Evolutionary conservation across 1,140 invertebrate species (phyloP).

Genomic region (Himalopsyche phryganea): DNA sequence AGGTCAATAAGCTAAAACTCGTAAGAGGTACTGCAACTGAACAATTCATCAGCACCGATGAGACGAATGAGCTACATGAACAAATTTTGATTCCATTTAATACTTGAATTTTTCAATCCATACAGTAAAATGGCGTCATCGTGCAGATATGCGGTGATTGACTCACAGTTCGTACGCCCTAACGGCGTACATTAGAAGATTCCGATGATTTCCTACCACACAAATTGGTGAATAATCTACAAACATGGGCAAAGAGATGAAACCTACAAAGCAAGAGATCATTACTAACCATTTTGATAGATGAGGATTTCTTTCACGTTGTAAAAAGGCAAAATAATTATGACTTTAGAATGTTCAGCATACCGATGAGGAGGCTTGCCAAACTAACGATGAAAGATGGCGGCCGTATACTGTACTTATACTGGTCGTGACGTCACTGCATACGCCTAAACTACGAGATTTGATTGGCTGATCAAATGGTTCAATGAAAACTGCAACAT

Average conservation of each 20-base stretch:
- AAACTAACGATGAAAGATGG: slow-evolving; percentile 17
- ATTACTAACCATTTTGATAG: slow-evolving; percentile 20
- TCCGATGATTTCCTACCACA: no score
- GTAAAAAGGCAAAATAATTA: not conserved
- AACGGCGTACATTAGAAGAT: no score
- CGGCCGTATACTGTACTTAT: slow-evolving; percentile 3
- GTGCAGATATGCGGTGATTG: no score
- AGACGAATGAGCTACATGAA: not conserved
- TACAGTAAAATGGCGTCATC: no score
- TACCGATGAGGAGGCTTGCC: slow-evolving; percentile 15
- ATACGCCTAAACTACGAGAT: no score
- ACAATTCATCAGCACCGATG: no score
- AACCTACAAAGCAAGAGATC: not conserved
- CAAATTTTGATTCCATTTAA: not conserved
- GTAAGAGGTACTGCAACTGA: no score
- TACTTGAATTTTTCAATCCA: no score
- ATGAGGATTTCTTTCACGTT: not conserved
- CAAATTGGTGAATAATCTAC: no score
- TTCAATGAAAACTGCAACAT: slow-evolving; percentile 55
- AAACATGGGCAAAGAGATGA: no score
- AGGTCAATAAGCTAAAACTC: no score
- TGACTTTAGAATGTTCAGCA: slow-evolving; percentile 5
- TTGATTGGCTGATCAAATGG: slow-evolving; percentile 3
- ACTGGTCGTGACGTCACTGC: slow-evolving; percentile 13
- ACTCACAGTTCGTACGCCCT: no score